Base-by-base conservation (phyloP, 2,888 invertebrate genomes). In the Camptogramma bilineatum region DNA sequence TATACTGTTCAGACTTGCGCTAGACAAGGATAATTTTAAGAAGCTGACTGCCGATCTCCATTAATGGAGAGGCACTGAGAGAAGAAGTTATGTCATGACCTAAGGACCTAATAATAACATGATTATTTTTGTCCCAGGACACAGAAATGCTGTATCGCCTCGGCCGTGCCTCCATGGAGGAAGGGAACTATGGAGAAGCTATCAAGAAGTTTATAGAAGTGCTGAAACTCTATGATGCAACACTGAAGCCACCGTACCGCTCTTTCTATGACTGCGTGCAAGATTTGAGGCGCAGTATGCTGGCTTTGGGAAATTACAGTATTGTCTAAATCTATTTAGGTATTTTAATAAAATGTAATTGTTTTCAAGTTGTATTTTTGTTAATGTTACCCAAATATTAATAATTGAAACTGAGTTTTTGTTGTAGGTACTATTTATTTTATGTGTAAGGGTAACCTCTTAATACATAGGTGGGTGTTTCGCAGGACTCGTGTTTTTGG, bases 191-290 rank as follows among this genome's bases (percentile, higher is more conserved):
- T 64, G 89, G 94, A 17, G 94, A 95, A 73, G 96, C 96, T 1
- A 87, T 96, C 44, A 93, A 94, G 73, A 94, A 95, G 73, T 95
- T 95, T 66, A 86, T 95, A 44, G 94, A 95, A 78, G 94, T 96
- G 17, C 84, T 96, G 47, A 94, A 94, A 69, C 89, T 96, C 10
- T 94, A 96, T 78, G 95, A 96, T 64, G 94, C 94, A 48, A 95
- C 95, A 2, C 84, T 97, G 48, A 94, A 94, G 1, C 95, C 96
- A 7, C 97, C 97, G 0, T 96, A 96, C 74, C 94, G 93, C 66
- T 97, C 97, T 71, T 96, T 95, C 82, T 95, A 96, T 75, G 91
- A 96, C 53, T 96, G 96, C 78, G 96, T 96, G 65, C 96, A 97
- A 82, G 95, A 95, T 55, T 87, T 96, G 13, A 94, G 96, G 71